Conservation (phyloP, 1,140 invertebrate genomes). For the Manduca sexta region DNA sequence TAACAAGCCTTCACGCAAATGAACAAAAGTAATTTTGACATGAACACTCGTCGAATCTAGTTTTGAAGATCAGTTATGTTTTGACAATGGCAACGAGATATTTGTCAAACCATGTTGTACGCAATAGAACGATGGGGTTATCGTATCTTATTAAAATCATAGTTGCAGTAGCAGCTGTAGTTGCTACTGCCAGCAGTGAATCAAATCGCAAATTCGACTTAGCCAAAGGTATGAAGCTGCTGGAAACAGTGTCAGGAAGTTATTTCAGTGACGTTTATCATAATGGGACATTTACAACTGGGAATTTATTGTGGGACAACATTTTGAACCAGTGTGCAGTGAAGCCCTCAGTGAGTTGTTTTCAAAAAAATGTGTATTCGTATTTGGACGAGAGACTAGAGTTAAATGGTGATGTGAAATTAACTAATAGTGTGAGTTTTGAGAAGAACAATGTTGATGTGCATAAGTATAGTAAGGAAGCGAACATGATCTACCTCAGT, state of each 20-base stretch:
- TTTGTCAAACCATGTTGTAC: constrained; percentile 3
- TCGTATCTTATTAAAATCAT: background rate
- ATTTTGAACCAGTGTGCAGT: constrained; percentile 80
- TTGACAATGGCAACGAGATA: constrained; percentile 37
- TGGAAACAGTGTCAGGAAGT: constrained; percentile 47
- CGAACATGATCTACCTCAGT: constrained; percentile 56
- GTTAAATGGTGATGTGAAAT: constrained; percentile 77
- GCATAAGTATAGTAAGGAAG: constrained; percentile 66
- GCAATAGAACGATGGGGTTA: background rate
- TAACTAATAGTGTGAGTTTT: constrained; percentile 81
- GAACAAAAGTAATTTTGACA: constrained; percentile 6
- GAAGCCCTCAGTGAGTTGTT: constrained; percentile 79
- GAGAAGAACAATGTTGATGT: constrained; percentile 79
- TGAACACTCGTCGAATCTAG: background rate
- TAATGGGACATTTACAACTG: constrained; percentile 73
- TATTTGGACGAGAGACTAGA: constrained; percentile 79
- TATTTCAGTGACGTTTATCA: constrained; percentile 47
- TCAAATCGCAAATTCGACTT: constrained; percentile 35
- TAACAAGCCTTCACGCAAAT: constrained; percentile 22
- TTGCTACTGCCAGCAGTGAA: constrained; percentile 20
- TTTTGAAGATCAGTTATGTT: constrained; percentile 39
- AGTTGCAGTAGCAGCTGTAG: constrained; percentile 7
- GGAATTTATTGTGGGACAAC: constrained; percentile 81
- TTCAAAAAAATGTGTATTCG: constrained; percentile 82
- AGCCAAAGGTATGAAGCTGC: constrained; percentile 40